Evolutionary conservation across 2,888 invertebrate genomes (phyloP), one percentile per base, ranked within the genome.

Genomic region (Leuctra nigra): DNA sequence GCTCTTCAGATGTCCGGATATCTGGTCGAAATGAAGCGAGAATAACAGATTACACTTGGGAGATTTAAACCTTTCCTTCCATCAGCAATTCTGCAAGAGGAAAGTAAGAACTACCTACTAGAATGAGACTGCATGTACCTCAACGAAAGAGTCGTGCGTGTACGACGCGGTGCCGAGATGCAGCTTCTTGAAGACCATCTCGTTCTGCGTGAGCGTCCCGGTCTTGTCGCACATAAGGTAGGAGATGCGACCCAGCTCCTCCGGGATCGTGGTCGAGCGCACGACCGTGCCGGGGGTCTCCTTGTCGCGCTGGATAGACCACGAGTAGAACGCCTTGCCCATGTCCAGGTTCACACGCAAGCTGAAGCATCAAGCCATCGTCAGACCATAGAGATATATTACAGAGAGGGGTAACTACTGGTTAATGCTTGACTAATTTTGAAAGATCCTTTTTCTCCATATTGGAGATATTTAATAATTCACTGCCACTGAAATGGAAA

Each of bases 151-250:
- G 66, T 90, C 91, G 53, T 84, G 80, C 56, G 91, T 87, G 70
- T 91, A 98, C 16, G 92, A 86, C 0, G 91, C 93, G 39, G 93
- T 93, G 11, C 96, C 98, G 36, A 99, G 75, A 72, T 97, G 97
- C 24, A 99, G 79, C 68, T 92, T 88, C 70, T 96, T 96, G 68
- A 98, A 91, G 0, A 96, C 60, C 99, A 99, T 99, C 68, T 96
- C 96, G 72, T 99, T 99, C 73, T 97, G 95, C 0, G 99, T 99
- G 22, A 99, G 76, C 0, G 99, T 99, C 14, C 99, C 99, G 0
- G 99, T 99, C 76, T 99, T 99, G 70, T 99, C 99, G 0, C 94
- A 92, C 4, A 99, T 75, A n/a, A 99, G 77, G 73, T 97, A 99
- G 23, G 92, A 91, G 63, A 99, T 91, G 58, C 99, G 78, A 0